Conservation (phyloP, 2,113 vertebrate genomes). For the Puffinus mauretanicus region DNA sequence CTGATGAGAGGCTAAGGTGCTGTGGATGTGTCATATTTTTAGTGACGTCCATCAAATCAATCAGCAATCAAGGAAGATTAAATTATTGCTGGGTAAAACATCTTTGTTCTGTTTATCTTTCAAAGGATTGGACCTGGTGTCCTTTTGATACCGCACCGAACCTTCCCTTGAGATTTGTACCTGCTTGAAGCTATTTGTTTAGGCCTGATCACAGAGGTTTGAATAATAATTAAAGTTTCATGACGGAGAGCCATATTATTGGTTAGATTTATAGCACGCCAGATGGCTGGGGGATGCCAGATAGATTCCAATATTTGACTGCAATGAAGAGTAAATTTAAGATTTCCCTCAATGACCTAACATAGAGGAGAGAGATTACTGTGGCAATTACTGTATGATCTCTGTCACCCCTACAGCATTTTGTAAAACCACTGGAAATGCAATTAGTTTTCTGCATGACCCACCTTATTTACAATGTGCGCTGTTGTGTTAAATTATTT, state of each 20-base stretch:
- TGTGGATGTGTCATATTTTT: background rate
- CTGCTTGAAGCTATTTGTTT: constrained; percentile 14
- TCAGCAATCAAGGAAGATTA: background rate
- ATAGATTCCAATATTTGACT: background rate
- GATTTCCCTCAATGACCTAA: constrained; percentile 33
- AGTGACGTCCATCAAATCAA: background rate
- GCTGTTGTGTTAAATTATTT: background rate
- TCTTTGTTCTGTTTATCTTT: background rate
- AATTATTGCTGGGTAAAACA: background rate
- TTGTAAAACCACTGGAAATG: background rate
- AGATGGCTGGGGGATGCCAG: constrained; percentile 25
- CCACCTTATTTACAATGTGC: background rate
- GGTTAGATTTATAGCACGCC: constrained; percentile 23
- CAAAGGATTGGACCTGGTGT: background rate
- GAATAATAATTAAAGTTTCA: constrained; percentile 40
- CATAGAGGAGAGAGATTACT: background rate
- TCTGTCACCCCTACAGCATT: background rate
- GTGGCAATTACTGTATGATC: background rate
- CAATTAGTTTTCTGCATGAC: constrained; percentile 26
- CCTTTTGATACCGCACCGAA: background rate
- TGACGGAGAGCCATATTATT: background rate
- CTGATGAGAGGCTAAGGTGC: background rate
- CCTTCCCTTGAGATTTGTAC: background rate
- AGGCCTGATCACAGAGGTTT: background rate
- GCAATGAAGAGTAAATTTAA: background rate